A percentile compares a stretch with the other conserved stretches of the same genome.
Evolutionary conservation across 2,888 invertebrate species (phyloP).

Genomic region (Drosophila limbata): DNA sequence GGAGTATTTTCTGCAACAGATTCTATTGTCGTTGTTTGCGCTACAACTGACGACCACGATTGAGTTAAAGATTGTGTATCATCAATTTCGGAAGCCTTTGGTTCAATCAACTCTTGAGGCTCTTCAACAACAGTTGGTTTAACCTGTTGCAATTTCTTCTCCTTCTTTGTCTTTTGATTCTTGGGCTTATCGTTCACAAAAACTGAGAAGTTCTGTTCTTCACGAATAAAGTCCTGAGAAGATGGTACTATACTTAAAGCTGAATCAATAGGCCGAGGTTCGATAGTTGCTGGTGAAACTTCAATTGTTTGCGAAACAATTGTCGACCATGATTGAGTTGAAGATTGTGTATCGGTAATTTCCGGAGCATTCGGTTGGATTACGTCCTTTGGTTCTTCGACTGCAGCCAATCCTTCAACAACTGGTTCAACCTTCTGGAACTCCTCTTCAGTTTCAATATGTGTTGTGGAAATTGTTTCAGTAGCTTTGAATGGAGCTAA

Average conservation of each 20-base stretch:
- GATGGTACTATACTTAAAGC: too few relatives aligned
- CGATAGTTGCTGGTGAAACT: too few relatives aligned
- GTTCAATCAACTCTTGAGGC: neutral
- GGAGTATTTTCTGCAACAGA: neutral
- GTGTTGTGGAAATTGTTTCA: neutral
- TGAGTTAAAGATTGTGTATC: conserved; percentile 1
- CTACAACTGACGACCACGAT: conserved; percentile 10
- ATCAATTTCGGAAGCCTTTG: neutral
- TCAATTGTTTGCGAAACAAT: conserved; percentile 36
- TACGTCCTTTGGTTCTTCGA: neutral
- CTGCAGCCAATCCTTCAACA: neutral
- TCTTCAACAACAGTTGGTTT: conserved; percentile 2
- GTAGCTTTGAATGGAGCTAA: conserved; percentile 4
- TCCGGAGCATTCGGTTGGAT: neutral
- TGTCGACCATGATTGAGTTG: conserved; percentile 49
- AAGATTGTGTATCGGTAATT: neutral
- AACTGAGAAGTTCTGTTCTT: too few relatives aligned
- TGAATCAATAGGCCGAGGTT: too few relatives aligned
- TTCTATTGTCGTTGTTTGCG: conserved; percentile 5
- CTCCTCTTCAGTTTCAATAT: conserved; percentile 37
- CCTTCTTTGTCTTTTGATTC: conserved; percentile 11
- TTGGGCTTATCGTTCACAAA: conserved; percentile 2
- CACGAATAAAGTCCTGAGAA: too few relatives aligned
- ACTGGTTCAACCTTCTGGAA: neutral
- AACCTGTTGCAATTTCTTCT: conserved; percentile 1